Base-by-base conservation (phyloP, 2,797 vertebrate species). In the Lacerta agilis region DNA sequence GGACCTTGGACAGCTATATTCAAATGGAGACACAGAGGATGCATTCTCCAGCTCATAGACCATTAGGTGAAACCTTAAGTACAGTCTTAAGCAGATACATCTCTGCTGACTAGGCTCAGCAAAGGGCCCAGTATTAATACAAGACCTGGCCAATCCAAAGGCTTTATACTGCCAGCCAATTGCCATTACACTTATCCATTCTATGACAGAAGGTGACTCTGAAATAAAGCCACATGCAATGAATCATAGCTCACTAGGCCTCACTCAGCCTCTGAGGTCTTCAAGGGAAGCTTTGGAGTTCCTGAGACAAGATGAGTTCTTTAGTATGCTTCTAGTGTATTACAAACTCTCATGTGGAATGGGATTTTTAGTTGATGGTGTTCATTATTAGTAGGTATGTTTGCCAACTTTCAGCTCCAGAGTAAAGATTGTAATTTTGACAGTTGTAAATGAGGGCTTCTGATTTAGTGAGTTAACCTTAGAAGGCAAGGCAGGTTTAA, bases 401-500 rank as follows among this genome's bases (percentile, higher is more conserved):
- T 87, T 84, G 79, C 90, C 71, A 81, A 95, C 90, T 96, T 94
- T 94, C 88, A 88, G 86, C 93, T 94, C 90, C 36, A 73, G 78
- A 55, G 83, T 92, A 92, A 79, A 92, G 94, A 92, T 81, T 92
- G 85, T 89, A 94, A 87, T 86, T 55, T 89, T 17, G 86, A 89
- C 87, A 87, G 86, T 85, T 92, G 91, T 91, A 92, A 95, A 94
- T 92, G 92, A 93, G 93, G 87, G 82, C 89, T 94, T 91, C 92
- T 86, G 86, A 95, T 92, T 93, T 83, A 83, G 87, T 91, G 92
- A 95, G 91, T 96, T 96, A 97, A 96, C 95, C 95, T 97, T 94
- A 93, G 90, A 95, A 95, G 93, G 92, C 94, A 93, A 96, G 92
- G 93, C 95, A 96, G 92, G 96, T 96, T 95, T 96, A 96, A 96